Conservation (phyloP, 2,797 vertebrate species). For the Sparidentex hasta region DNA sequence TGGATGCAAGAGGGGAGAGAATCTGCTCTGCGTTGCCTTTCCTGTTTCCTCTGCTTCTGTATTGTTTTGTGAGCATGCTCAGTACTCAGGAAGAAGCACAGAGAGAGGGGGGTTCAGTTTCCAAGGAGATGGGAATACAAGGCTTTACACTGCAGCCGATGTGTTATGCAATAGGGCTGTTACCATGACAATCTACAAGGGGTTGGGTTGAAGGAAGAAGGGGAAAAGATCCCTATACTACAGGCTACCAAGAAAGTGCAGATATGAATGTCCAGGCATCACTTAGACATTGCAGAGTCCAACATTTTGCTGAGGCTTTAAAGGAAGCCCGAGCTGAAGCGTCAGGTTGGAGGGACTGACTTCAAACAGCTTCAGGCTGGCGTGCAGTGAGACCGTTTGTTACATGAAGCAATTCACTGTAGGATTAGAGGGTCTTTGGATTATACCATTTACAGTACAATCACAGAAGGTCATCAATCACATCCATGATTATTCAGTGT, state of each 20-base stretch:
- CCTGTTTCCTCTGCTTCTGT: slow-evolving; percentile 55
- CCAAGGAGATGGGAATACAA: slow-evolving; percentile 77
- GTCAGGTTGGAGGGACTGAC: not conserved
- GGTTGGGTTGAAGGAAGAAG: slow-evolving; percentile 42
- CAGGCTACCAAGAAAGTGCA: not conserved
- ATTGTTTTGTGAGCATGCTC: slow-evolving; percentile 67
- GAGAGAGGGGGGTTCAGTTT: slow-evolving; percentile 45
- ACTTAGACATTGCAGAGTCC: not conserved
- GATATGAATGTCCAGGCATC: not conserved
- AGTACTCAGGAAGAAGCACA: slow-evolving; percentile 25
- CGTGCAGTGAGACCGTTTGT: not conserved
- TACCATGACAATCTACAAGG: slow-evolving; percentile 69
- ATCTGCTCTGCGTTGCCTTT: slow-evolving; percentile 34
- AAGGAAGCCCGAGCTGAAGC: not conserved
- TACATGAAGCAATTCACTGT: not conserved
- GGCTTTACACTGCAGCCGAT: slow-evolving; percentile 72
- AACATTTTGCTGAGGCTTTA: not conserved
- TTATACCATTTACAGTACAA: slow-evolving; percentile 6
- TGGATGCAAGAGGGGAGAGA: not conserved
- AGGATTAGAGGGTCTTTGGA: slow-evolving; percentile 5
- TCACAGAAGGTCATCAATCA: not conserved
- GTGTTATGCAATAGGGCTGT: slow-evolving; percentile 80
- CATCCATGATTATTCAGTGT: not conserved
- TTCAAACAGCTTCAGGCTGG: not conserved
- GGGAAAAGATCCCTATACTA: slow-evolving; percentile 38